phyloP scores from a whole-genome alignment of 2,113 vertebrate genomes.

The Cricetomys ansorgei region DNA sequence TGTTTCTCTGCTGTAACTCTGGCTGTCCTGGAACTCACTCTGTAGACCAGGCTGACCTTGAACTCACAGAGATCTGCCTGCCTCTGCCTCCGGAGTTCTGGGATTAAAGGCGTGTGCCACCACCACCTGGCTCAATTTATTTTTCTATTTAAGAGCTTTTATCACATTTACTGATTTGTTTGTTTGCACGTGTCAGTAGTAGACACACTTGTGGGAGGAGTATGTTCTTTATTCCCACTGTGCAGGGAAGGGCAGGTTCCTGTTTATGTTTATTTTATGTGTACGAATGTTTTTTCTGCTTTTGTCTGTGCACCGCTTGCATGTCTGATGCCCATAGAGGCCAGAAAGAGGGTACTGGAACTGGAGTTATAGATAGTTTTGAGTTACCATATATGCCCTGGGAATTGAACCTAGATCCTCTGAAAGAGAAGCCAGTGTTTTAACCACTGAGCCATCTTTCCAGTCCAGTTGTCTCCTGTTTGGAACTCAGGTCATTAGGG shows the following conservation, averaged over 20 bases:
- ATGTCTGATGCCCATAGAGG: neutral
- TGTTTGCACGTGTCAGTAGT: neutral
- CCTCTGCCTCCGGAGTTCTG: too few relatives aligned
- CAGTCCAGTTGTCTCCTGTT: neutral
- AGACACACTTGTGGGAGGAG: neutral
- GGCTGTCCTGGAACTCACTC: too few relatives aligned
- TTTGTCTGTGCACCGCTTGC: neutral
- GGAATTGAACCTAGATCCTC: neutral
- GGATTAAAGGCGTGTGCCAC: too few relatives aligned
- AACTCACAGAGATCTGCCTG: too few relatives aligned
- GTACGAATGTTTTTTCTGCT: neutral
- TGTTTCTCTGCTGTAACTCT: too few relatives aligned
- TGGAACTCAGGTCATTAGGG: neutral
- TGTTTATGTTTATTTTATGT: neutral
- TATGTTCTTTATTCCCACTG: neutral
- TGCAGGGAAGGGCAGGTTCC: neutral
- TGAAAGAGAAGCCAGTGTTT: neutral
- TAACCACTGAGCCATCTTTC: neutral
- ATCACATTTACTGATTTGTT: neutral
- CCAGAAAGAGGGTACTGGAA: neutral
- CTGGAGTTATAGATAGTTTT: neutral
- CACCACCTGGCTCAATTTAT: too few relatives aligned
- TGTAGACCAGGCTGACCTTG: too few relatives aligned
- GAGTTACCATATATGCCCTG: too few relatives aligned
- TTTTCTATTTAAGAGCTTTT: neutral